Evolutionary conservation across 2,888 invertebrate genomes (phyloP), one percentile per base, ranked within the genome.

Genomic region (Merodon equestris): DNA sequence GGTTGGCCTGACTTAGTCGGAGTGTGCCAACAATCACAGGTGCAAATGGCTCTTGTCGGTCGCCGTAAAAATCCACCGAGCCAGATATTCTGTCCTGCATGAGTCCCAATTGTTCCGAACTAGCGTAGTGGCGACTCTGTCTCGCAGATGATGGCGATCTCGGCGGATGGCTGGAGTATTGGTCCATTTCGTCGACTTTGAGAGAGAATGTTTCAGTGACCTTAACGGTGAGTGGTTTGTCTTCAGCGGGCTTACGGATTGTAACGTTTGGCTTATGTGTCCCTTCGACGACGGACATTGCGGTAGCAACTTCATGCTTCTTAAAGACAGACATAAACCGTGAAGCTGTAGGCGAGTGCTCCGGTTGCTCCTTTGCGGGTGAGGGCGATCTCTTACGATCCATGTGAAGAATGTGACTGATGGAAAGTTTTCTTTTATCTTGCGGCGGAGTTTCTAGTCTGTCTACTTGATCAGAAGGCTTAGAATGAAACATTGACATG

Each of bases 121-220:
- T 79, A 13, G 64, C 68, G 19, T 74, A 56, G 1, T 83, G 82
- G 0, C 83, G 83, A 15, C 83, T 83, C 13, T 75, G 63, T 44
- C 61, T 38, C 5, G 66, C n/a, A 9, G 64, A 68, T 2, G 74
- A 60, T 13, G 68, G 53, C 7, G 83, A 84, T 34, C 84, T 85
- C 0, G 84, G 68, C 9, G 87, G 86, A 2, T 83, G 84, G 1
- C 83, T 42, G 36, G 84, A 76, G 54, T 88, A 88, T 70, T 88
- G 88, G 83, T 88, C 87, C 86, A 88, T 86, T 63, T 88, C 88
- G 36, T 88, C 89, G 12, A 88, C 88, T 63, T 88, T 89, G 0
- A 89, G 83, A 0, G 89, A 88, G 61, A 88, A 88, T 1, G 88
- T 88, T 71, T 88, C 88, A 0, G 85, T 84, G 0, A 88, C 87